phyloP scores from a whole-genome alignment of 2,888 invertebrate genomes.

The Volucella inanis region DNA sequence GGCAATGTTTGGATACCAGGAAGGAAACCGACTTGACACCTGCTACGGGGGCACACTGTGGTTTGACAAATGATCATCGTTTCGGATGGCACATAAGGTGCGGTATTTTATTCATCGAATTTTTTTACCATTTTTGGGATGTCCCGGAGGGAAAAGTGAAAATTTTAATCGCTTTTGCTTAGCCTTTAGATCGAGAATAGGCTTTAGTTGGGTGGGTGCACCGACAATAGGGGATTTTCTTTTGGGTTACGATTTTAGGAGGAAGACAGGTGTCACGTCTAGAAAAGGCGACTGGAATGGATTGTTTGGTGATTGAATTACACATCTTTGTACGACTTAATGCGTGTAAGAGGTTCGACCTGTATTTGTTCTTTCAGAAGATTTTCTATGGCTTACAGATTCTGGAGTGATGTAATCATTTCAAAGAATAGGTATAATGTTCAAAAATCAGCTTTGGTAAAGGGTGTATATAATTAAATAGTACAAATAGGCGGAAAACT shows the following conservation, averaged over 20 bases:
- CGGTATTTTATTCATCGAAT: slow-evolving; percentile 25
- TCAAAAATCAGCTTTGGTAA: background rate
- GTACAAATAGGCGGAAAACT: slow-evolving; percentile 20
- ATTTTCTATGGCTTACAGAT: too few relatives aligned
- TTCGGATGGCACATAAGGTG: slow-evolving; percentile 60
- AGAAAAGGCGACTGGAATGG: slow-evolving; percentile 9
- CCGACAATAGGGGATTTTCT: slow-evolving; percentile 27
- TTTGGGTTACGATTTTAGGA: background rate
- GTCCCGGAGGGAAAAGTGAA: slow-evolving; percentile 26
- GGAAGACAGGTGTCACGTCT: slow-evolving; percentile 36
- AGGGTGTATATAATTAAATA: slow-evolving; percentile 11
- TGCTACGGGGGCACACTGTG: slow-evolving; percentile 9
- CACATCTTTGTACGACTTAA: slow-evolving; percentile 25
- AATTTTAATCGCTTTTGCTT: slow-evolving; percentile 40
- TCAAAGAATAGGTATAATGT: background rate
- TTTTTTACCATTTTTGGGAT: slow-evolving; percentile 4
- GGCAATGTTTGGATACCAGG: background rate
- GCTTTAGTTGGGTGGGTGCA: slow-evolving; percentile 2
- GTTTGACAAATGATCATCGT: slow-evolving; percentile 63
- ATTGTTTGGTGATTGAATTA: slow-evolving; percentile 47
- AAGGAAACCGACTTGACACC: slow-evolving; percentile 39
- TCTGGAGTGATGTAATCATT: background rate
- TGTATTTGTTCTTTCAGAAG: background rate
- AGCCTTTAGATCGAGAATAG: background rate
- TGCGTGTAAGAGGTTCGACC: slow-evolving; percentile 8